Evolutionary conservation across 1,140 invertebrate species (phyloP).

Genomic region (Mya arenaria): DNA sequence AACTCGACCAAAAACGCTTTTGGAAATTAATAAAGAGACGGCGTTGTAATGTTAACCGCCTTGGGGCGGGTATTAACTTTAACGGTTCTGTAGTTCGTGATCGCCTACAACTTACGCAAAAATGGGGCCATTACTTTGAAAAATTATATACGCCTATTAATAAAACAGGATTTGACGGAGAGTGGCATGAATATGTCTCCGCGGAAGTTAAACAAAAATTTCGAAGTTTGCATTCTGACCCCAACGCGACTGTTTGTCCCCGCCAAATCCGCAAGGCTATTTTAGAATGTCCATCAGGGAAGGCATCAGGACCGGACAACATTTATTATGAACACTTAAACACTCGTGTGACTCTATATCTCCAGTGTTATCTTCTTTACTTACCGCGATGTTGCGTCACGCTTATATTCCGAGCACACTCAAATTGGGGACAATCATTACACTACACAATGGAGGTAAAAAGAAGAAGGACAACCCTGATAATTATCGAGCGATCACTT

Average conservation of each 20-base stretch:
- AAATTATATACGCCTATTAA: neutral
- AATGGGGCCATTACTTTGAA: slow-evolving; percentile 7
- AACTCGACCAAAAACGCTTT: neutral
- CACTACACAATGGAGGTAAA: slow-evolving; percentile 23
- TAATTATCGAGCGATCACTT: slow-evolving; percentile 1
- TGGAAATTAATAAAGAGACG: neutral
- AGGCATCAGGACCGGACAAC: slow-evolving; percentile 5
- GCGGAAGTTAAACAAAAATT: neutral
- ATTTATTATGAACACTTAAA: slow-evolving; percentile 26
- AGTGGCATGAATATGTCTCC: neutral
- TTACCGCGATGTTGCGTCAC: neutral
- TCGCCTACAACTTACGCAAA: neutral
- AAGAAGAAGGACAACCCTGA: slow-evolving; percentile 9
- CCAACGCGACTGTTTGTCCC: neutral
- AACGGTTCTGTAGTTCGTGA: neutral
- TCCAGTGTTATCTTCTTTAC: neutral
- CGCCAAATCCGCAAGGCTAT: neutral
- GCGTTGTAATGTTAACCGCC: neutral
- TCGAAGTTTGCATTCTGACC: neutral
- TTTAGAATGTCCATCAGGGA: neutral
- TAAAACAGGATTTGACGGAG: neutral
- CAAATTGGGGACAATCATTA: slow-evolving; percentile 13
- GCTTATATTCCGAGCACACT: slow-evolving; percentile 4
- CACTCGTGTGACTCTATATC: neutral
- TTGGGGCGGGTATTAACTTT: slow-evolving; percentile 7